Percentiles rank a stretch among this genome's conserved stretches.
Evolutionary conservation across 2,797 vertebrate species (phyloP).

Genomic region (Vultur gryphus): DNA sequence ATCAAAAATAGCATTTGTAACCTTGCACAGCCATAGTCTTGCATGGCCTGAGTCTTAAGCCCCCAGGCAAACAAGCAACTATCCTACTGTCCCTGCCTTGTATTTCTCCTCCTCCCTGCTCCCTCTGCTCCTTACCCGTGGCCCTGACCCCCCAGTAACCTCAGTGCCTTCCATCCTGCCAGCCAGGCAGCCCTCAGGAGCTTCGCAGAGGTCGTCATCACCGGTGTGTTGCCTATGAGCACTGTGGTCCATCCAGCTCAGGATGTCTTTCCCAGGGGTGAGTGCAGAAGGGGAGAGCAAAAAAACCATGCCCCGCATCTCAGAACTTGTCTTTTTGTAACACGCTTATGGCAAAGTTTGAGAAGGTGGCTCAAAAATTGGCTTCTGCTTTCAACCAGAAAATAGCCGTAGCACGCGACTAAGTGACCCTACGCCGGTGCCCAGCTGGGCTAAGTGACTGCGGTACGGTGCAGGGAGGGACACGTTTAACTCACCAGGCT

Average conservation of each 20-base stretch:
- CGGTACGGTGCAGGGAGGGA: background rate
- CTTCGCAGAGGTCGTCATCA: background rate
- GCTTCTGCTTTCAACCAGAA: background rate
- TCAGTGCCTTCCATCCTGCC: background rate
- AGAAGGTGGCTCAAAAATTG: background rate
- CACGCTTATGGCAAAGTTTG: background rate
- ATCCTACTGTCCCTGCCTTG: background rate
- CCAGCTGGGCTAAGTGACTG: background rate
- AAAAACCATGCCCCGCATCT: background rate
- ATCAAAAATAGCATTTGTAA: background rate
- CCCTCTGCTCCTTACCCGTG: background rate
- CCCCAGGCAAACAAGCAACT: background rate
- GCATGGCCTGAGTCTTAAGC: background rate
- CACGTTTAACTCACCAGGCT: constrained; percentile 82
- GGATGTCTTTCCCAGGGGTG: background rate
- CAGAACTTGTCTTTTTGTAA: background rate
- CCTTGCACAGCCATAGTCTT: background rate
- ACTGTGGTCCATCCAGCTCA: background rate
- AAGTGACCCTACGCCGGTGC: background rate
- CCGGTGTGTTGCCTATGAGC: accelerated
- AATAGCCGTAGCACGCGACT: background rate
- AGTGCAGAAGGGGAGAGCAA: background rate
- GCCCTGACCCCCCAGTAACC: background rate
- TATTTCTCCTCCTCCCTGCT: background rate
- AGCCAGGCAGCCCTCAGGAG: background rate